A percentile compares a stretch with the other conserved stretches of the same genome.
phyloP scores from a whole-genome alignment of 2,797 vertebrate genomes.

The Sebastes nivosus region DNA sequence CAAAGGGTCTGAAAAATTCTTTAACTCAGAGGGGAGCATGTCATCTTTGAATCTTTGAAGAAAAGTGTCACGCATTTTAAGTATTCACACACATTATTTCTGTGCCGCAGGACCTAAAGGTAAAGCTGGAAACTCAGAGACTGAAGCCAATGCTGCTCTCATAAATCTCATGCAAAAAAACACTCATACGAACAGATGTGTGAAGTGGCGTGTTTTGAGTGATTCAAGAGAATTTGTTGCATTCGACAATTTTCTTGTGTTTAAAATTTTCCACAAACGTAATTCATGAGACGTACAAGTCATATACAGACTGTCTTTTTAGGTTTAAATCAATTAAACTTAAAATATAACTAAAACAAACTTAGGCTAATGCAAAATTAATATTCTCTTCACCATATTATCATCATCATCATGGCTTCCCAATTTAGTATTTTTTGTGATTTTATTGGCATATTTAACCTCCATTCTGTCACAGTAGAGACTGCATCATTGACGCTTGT shows the following conservation, averaged over 20 bases:
- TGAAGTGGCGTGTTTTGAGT: too few relatives aligned
- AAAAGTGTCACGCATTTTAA: background rate
- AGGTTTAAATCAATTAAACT: background rate
- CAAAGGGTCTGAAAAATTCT: background rate
- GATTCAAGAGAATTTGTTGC: background rate
- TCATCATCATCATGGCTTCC: background rate
- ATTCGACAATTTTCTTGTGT: background rate
- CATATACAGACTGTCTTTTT: background rate
- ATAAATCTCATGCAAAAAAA: background rate
- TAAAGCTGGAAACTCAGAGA: background rate
- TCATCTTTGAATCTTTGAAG: constrained; percentile 3
- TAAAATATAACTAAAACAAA: background rate
- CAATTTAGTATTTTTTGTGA: background rate
- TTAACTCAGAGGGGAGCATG: background rate
- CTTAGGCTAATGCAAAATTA: background rate
- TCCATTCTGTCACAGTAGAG: background rate
- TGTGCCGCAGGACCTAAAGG: background rate
- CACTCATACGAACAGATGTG: background rate
- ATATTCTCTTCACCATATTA: background rate
- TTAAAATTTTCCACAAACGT: background rate
- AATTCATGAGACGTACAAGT: background rate
- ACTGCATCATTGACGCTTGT: background rate
- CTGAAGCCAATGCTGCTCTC: background rate
- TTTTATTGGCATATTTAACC: background rate
- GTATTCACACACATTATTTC: background rate